Evolutionary conservation across 2,113 vertebrate genomes (phyloP).

Genomic region (Psilopsiagon aymara): DNA sequence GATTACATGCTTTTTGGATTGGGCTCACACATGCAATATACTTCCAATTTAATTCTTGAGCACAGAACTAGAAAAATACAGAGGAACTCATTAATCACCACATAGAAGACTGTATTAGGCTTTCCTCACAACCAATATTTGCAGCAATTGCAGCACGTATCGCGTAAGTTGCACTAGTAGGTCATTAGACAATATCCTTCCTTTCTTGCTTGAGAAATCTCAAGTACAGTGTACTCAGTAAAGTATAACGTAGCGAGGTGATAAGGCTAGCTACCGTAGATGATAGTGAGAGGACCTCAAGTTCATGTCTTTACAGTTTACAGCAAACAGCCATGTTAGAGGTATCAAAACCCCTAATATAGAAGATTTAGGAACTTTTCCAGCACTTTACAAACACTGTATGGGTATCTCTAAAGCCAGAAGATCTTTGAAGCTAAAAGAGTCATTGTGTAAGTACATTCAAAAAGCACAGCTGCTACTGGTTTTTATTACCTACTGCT

Average conservation of each 20-base stretch:
- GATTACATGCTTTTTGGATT: background rate
- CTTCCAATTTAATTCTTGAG: background rate
- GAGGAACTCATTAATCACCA: background rate
- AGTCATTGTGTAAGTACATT: background rate
- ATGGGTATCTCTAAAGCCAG: background rate
- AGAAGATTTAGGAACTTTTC: background rate
- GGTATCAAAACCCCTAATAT: background rate
- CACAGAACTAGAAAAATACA: background rate
- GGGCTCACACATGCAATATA: background rate
- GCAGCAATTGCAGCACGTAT: background rate
- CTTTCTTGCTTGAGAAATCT: background rate
- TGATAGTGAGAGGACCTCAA: background rate
- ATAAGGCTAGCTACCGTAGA: background rate
- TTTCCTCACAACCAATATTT: background rate
- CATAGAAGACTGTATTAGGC: background rate
- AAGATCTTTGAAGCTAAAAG: background rate
- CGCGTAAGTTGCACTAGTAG: background rate
- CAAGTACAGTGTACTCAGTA: background rate
- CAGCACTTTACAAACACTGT: background rate
- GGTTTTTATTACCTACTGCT: conserved; percentile 5
- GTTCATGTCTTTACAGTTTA: background rate
- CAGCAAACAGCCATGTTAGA: background rate
- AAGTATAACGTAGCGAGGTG: background rate
- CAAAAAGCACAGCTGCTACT: background rate
- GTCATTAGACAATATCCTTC: background rate